Evolutionary conservation across 2,113 vertebrate species (phyloP), one percentile per base, ranked within the genome.

Genomic region (Panurus biarmicus): DNA sequence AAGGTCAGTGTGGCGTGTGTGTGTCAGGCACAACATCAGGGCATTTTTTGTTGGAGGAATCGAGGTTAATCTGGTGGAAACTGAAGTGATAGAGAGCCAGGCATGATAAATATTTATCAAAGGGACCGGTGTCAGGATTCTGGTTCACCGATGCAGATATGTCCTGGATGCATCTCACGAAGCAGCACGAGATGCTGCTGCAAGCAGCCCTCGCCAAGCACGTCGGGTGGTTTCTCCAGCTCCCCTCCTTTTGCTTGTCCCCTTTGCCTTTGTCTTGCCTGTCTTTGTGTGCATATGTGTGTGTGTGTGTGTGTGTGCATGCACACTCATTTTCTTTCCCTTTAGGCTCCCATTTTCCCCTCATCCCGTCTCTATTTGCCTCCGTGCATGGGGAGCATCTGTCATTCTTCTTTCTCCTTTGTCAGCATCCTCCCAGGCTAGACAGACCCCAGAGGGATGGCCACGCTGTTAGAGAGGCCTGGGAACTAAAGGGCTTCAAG

Each of bases 11-110:
- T 23, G 75, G 81, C 8, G 3, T 36, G 88, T 69, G 62, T 67
- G 82, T 82, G 67, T 87, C 67, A 70, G 73, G 90, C 87, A 76
- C 85, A 88, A 90, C 80, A 87, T 36, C 62, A 58, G 89, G 85
- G 76, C 29, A 3, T 26, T 92, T 95, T 94, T 79, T 87, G 90
- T 71, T 79, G 93, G 87, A 86, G 94, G 91, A 92, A 90, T 73
- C 45, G 28, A 94, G 93, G 94, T 94, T 96, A 97, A 96, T 96
- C 93, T 96, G 95, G 82, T 96, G 84, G 90, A 96, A 97, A 95
- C 81, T 90, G 95, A 96, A 88, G 94, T 95, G 95, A 93, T 93
- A 90, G 90, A 95, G 92, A 82, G 78, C 87, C 86, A 89, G 95
- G 87, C 67, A 33, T 0, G 66, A 97, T 90, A 96, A 96, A 94